Evolutionary conservation across 2,888 invertebrate genomes (phyloP).

Genomic region (Campoplex capitator): DNA sequence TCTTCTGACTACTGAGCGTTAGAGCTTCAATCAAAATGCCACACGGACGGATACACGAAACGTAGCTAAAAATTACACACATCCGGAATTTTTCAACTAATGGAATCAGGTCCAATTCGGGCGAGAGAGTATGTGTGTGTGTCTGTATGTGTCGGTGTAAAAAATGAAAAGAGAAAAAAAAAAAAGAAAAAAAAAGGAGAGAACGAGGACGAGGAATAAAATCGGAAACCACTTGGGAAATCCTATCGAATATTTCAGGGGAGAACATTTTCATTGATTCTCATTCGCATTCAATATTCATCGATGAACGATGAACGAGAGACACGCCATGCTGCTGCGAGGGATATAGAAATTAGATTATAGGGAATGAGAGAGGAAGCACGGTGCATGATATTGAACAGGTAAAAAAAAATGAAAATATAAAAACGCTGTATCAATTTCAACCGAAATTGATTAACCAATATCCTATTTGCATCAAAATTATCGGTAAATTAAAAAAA

Average conservation of each 20-base stretch:
- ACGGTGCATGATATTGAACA: not conserved
- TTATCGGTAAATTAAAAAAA: not conserved
- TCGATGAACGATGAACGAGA: slow-evolving; percentile 28
- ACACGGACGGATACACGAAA: slow-evolving; percentile 17
- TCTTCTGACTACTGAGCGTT: slow-evolving; percentile 8
- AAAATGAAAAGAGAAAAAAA: not conserved
- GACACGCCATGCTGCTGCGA: slow-evolving; percentile 19
- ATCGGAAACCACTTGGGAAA: slow-evolving; percentile 49
- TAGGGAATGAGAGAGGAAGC: slow-evolving; percentile 5
- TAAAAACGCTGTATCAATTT: slow-evolving; percentile 8
- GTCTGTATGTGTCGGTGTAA: not conserved
- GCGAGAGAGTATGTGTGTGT: not conserved
- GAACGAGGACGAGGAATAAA: slow-evolving; percentile 15
- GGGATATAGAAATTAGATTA: slow-evolving; percentile 34
- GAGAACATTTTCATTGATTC: slow-evolving; percentile 58
- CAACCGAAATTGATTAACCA: not conserved
- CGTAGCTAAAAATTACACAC: slow-evolving; percentile 20
- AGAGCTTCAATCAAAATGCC: slow-evolving; percentile 38
- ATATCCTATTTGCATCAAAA: not conserved
- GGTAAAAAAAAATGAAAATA: not conserved
- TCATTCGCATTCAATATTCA: slow-evolving; percentile 38
- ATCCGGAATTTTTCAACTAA: slow-evolving; percentile 49
- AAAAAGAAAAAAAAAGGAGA: not conserved
- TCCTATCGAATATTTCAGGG: slow-evolving; percentile 59
- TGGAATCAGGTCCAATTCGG: slow-evolving; percentile 63